Evolutionary conservation across 1,140 invertebrate genomes (phyloP).

Genomic region (Phocides pigmalion): DNA sequence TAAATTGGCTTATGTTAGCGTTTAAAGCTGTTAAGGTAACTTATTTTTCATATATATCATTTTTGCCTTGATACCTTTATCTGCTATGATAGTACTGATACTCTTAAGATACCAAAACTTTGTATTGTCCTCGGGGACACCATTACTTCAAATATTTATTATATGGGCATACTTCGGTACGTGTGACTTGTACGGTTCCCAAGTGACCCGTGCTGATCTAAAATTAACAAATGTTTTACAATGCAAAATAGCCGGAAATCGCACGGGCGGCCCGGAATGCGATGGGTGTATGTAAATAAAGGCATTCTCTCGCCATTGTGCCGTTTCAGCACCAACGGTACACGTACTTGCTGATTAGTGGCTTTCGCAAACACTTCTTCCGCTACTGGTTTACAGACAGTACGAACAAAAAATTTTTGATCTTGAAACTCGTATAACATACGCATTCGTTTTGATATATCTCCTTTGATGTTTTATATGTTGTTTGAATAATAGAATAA

Average conservation of each 20-base stretch:
- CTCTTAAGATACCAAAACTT: too few relatives aligned
- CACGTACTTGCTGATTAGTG: constrained; percentile 20
- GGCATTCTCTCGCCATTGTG: constrained; percentile 53
- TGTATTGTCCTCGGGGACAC: not conserved
- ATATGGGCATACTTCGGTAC: not conserved
- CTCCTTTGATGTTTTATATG: too few relatives aligned
- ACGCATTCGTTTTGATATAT: too few relatives aligned
- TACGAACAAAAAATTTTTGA: not conserved
- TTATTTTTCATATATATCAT: too few relatives aligned
- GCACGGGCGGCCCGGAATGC: constrained; percentile 45
- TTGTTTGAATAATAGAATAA: too few relatives aligned
- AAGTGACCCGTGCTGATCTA: constrained; percentile 10
- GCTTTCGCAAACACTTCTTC: constrained; percentile 20
- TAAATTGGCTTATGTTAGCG: too few relatives aligned
- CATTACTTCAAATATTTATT: constrained; percentile 3
- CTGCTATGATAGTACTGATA: not conserved
- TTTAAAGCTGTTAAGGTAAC: too few relatives aligned
- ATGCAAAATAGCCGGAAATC: constrained; percentile 46
- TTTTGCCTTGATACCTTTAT: not conserved
- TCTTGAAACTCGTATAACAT: too few relatives aligned
- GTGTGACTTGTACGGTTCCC: not conserved
- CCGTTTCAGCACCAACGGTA: constrained; percentile 31
- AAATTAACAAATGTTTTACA: constrained; percentile 26
- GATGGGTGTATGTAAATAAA: constrained; percentile 48
- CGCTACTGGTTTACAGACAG: constrained; percentile 2